Percentiles rank a stretch among this genome's conserved stretches.
Conservation (phyloP, 2,797 vertebrate species). For the Neopelma chrysocephalum region DNA sequence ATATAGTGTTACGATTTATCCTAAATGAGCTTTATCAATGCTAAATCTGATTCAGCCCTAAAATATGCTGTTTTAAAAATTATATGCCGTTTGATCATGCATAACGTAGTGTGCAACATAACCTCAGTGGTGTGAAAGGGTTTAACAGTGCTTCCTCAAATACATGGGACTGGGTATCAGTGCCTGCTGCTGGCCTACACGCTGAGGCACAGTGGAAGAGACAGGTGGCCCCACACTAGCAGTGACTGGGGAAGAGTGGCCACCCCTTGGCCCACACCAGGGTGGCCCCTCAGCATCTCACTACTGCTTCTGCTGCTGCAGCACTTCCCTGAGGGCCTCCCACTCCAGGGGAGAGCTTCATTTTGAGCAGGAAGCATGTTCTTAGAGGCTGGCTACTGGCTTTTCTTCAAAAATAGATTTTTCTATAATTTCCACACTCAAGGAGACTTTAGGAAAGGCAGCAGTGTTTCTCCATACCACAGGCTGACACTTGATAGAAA, state of each 20-base stretch:
- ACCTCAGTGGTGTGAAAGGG: rapidly evolving
- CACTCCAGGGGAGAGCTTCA: rapidly evolving
- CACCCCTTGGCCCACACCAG: rapidly evolving
- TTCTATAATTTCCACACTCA: not conserved
- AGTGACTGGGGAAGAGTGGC: rapidly evolving
- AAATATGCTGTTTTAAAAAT: not conserved
- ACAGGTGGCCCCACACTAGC: not conserved
- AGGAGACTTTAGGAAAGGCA: not conserved
- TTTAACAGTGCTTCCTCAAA: not conserved
- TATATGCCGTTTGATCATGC: rapidly evolving
- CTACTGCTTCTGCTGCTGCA: not conserved
- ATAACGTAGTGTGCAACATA: rapidly evolving
- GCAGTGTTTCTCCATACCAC: not conserved
- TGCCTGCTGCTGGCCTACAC: not conserved
- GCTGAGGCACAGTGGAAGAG: rapidly evolving
- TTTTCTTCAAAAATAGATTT: not conserved
- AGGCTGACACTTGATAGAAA: not conserved
- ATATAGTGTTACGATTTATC: not conserved
- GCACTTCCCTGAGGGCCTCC: not conserved
- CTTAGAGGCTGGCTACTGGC: not conserved
- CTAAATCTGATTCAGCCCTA: not conserved
- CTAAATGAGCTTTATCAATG: not conserved
- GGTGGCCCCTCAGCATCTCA: not conserved
- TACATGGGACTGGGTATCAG: rapidly evolving
- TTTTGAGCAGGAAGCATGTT: not conserved